Percentiles rank a stretch among this genome's conserved stretches.
These are phyloP conservation scores for Altica lythri DNA, from an alignment of 2,888 invertebrate genomes.

Conservation along the genomic window DNA sequence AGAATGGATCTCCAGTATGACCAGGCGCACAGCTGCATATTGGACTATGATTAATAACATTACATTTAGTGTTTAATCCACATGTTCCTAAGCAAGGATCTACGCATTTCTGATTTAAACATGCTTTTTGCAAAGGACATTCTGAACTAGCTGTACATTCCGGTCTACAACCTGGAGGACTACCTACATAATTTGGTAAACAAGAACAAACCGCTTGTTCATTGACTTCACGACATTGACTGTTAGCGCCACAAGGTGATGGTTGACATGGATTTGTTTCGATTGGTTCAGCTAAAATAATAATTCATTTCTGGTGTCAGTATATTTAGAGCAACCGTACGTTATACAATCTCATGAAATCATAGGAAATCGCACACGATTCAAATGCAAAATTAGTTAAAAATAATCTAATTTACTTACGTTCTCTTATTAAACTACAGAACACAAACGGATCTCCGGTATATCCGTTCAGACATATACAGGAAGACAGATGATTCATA, in stretches of 20 bases:
- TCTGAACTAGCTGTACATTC: conserved; percentile 64
- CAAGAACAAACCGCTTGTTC: conserved; percentile 65
- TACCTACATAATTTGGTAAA: conserved; percentile 63
- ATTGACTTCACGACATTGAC: conserved; percentile 71
- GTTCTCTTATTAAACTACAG: conserved; percentile 59
- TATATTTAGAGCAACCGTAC: no score
- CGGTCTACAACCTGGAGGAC: conserved; percentile 66
- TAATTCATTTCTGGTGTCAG: no score
- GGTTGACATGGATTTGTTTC: conserved; percentile 69
- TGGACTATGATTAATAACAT: conserved; percentile 70
- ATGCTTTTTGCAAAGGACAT: conserved; percentile 59
- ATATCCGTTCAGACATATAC: conserved; percentile 72
- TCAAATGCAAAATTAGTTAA: no score
- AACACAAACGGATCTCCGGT: conserved; percentile 77
- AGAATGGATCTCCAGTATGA: conserved; percentile 76
- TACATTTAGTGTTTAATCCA: conserved; percentile 60
- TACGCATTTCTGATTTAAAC: conserved; percentile 53
- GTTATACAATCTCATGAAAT: no score
- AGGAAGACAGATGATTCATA: conserved; percentile 71
- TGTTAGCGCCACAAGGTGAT: conserved; percentile 78
- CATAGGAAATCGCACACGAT: no score
- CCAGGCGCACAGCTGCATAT: conserved; percentile 65
- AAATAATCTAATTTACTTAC: no score
- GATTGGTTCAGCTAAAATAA: conserved; percentile 41
- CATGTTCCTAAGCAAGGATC: conserved; percentile 63